Evolutionary conservation across 2,113 vertebrate species (phyloP).

Genomic region (Coptodon bakossiorum): DNA sequence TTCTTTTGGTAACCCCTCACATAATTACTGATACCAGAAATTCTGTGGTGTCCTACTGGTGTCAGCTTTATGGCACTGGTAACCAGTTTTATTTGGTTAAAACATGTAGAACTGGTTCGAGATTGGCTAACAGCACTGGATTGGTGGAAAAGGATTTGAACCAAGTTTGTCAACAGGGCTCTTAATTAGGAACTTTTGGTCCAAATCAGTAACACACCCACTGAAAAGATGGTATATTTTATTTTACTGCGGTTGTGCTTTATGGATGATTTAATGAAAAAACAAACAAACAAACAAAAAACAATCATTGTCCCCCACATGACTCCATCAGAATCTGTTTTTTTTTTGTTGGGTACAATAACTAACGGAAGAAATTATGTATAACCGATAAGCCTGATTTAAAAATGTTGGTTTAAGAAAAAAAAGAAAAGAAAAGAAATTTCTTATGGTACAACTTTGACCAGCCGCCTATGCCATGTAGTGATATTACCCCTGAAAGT

Average conservation of each 20-base stretch:
- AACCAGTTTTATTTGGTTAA: background rate
- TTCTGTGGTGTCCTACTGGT: background rate
- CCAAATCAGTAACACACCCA: background rate
- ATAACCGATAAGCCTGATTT: background rate
- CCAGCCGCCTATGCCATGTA: fast-evolving
- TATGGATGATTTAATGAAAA: background rate
- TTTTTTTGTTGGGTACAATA: background rate
- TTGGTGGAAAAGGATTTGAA: background rate
- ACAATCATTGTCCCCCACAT: background rate
- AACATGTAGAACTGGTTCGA: background rate
- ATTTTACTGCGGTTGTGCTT: background rate
- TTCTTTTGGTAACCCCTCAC: background rate
- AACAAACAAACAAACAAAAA: background rate
- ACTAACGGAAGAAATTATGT: background rate
- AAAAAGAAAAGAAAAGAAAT: fast-evolving
- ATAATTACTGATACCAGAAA: background rate
- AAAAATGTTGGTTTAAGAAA: background rate
- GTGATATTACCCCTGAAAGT: background rate
- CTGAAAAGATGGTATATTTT: background rate
- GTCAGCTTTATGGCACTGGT: background rate
- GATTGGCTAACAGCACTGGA: background rate
- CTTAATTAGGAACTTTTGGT: background rate
- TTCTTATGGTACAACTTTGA: background rate
- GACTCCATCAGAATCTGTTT: background rate
- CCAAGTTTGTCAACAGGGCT: background rate